Base-by-base conservation (phyloP, 2,113 vertebrate species). In the Plestiodon gilberti region DNA sequence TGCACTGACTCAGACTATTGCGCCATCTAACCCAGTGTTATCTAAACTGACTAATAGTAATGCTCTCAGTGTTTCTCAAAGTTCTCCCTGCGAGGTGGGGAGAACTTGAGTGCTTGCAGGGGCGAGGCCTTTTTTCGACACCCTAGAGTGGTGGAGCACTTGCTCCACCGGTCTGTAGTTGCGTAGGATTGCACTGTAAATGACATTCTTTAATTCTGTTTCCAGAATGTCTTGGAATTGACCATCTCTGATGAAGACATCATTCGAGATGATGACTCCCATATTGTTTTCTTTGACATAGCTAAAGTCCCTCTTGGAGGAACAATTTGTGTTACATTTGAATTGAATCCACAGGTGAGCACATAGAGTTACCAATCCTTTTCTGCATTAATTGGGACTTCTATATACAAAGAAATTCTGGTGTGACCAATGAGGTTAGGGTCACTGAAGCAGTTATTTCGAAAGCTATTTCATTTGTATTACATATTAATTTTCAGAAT, bases 161-260 rank as follows among this genome's bases (percentile, higher is more conserved):
- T 57, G 64, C 5, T 76, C 43, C 15, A 55, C 48, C 15, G 55
- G 14, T n/a, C 6, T n/a, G 48, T n/a, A n/a, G n/a, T n/a, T n/a
- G 30, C 28, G 4, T 14, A 52, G 30, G 4, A 28, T 55, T 55
- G 59, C 13, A 64, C 5, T 59, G 8, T 43, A 25, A 17, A 48
- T 71, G 48, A 20, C 3, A 4, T 73, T 86, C 88, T 91, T 76
- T 0, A 25, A 89, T 83, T 67, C 0, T 90, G 89, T 87, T 71
- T 70, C 15, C 79, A 97, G 97, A 97, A 97, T 62, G 40, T 97
- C 88, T 91, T 97, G 86, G 96, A 97, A 91, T 85, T 97, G 59
- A 94, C 89, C 2, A 15, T 97, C 90, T 95, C 93, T 80, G 97
- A 97, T 40, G 94, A 96, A 75, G 96, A 97, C 28, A 2, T 92